Conservation (phyloP, 2,797 vertebrate genomes). For the Borostomias antarcticus region DNA sequence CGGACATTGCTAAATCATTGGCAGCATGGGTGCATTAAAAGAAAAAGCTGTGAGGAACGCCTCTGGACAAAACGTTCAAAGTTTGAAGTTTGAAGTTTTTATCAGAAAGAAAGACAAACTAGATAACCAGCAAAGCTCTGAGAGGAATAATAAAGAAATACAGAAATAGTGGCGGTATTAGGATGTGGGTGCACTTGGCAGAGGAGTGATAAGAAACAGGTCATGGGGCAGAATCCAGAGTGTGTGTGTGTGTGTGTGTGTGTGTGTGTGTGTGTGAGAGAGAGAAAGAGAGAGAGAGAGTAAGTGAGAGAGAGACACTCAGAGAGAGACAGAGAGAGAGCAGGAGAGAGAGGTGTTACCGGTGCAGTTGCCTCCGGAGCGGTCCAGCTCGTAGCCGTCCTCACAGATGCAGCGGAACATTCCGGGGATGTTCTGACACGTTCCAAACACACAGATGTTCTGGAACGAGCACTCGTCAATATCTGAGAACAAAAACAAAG, state of each 20-base stretch:
- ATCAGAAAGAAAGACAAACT: too few relatives aligned
- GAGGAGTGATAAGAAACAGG: not conserved
- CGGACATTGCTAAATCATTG: too few relatives aligned
- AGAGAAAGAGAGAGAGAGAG: not conserved
- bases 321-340: not conserved
- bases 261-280: not conserved
- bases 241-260: too few relatives aligned
- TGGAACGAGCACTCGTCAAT: slow-evolving; percentile 83
- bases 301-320: not conserved
- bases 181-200: not conserved
- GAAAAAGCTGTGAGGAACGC: too few relatives aligned
- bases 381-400: slow-evolving; percentile 82
- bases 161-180: too few relatives aligned
- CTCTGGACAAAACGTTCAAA: too few relatives aligned
- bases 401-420: slow-evolving; percentile 85
- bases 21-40: too few relatives aligned
- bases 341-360: slow-evolving; percentile 57
- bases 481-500: slow-evolving; percentile 71
- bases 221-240: too few relatives aligned
- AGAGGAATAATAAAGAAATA: too few relatives aligned
- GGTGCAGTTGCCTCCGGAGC: slow-evolving; percentile 83
- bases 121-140: too few relatives aligned
- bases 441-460: slow-evolving; percentile 85
- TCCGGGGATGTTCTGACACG: slow-evolving; percentile 83
- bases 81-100: too few relatives aligned